Conservation (phyloP, 2,888 invertebrate genomes). For the Oligia fasciuncula region DNA sequence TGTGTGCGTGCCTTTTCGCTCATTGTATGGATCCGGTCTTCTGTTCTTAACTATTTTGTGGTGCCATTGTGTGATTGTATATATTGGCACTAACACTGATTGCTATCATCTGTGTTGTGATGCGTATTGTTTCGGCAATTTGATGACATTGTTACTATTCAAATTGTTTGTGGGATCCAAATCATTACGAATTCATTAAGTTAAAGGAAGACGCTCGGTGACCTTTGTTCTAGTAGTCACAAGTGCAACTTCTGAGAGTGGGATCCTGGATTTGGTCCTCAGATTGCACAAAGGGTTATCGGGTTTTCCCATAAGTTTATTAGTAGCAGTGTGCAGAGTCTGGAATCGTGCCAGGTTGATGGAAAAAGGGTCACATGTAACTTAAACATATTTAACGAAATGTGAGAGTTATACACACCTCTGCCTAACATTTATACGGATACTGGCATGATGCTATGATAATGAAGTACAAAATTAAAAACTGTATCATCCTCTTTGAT, state of each 20-base stretch:
- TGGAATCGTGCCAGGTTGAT: neutral
- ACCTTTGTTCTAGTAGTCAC: too few species aligned
- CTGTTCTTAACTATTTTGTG: neutral
- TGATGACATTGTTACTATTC: slow-evolving; percentile 22
- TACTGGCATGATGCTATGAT: neutral
- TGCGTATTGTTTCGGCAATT: slow-evolving; percentile 25
- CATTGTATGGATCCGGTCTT: neutral
- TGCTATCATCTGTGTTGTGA: slow-evolving; percentile 17
- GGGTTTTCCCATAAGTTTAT: neutral
- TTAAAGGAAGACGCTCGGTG: neutral
- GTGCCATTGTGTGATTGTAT: slow-evolving; percentile 1
- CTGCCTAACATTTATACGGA: neutral
- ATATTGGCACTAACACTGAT: slow-evolving; percentile 36
- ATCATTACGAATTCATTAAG: neutral
- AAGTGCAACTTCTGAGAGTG: too few species aligned
- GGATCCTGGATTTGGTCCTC: neutral
- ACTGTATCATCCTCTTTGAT: neutral
- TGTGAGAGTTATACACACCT: neutral
- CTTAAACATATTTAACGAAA: neutral
- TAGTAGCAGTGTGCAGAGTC: neutral
- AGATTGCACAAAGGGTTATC: neutral
- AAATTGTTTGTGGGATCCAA: neutral
- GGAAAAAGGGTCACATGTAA: neutral
- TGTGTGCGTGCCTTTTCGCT: neutral
- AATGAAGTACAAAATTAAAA: neutral